phyloP scores from a whole-genome alignment of 2,797 vertebrate species.

The Siniperca undulata region DNA sequence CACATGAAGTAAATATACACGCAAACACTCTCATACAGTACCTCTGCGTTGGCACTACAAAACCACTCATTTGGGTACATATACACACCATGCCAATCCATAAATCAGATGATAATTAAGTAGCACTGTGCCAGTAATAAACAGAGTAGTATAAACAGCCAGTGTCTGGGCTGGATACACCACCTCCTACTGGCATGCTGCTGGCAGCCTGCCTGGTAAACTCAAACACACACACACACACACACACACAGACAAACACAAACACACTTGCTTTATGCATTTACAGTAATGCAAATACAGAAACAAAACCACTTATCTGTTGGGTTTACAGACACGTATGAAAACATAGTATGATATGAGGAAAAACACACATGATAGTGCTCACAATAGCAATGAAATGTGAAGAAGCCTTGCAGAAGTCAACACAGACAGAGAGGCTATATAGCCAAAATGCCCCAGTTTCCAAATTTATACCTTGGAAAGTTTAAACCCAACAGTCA shows the following conservation, averaged over 20 bases:
- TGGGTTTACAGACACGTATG: slow-evolving; percentile 30
- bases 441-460: slow-evolving; percentile 50
- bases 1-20: slow-evolving; percentile 26
- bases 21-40: slow-evolving; percentile 39
- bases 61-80: slow-evolving; percentile 74
- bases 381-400: slow-evolving; percentile 40
- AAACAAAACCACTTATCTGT: slow-evolving; percentile 43
- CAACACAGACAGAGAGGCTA: slow-evolving; percentile 48
- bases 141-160: slow-evolving; percentile 83
- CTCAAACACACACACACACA: slow-evolving; percentile 39
- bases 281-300: slow-evolving; percentile 49
- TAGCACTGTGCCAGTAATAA: slow-evolving; percentile 81
- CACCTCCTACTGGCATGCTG: slow-evolving; percentile 74
- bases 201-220: slow-evolving; percentile 74
- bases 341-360: slow-evolving; percentile 40
- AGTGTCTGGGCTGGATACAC: slow-evolving; percentile 76
- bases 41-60: slow-evolving; percentile 62
- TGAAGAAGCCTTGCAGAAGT: slow-evolving; percentile 34
- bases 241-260: slow-evolving; percentile 14
- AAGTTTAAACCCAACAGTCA: slow-evolving; percentile 47
- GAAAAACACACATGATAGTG: slow-evolving; percentile 48
- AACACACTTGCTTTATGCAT: slow-evolving; percentile 29
- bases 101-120: slow-evolving; percentile 87
- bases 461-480: slow-evolving; percentile 59
- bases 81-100: slow-evolving; percentile 80